phyloP scores from a whole-genome alignment of 2,888 invertebrate species.

The Sarcophaga caerulescens region DNA sequence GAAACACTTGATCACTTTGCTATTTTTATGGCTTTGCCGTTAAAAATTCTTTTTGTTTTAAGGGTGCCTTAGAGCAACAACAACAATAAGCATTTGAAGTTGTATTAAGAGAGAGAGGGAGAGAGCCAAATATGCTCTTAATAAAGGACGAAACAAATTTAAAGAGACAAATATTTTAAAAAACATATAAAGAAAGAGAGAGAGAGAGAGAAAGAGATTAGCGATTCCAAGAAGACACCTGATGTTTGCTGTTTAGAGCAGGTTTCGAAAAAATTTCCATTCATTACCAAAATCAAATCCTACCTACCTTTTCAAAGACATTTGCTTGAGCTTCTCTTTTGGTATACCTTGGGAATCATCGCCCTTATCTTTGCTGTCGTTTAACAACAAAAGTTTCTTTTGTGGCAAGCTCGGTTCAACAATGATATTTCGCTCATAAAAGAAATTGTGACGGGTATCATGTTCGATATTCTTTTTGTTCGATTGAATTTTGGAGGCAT shows the following conservation, averaged over 20 bases:
- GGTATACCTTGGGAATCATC: constrained; percentile 72
- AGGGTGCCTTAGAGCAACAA: not conserved
- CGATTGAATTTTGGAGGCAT: constrained; percentile 77
- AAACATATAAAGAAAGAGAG: not conserved
- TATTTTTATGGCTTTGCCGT: constrained; percentile 9
- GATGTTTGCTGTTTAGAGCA: constrained; percentile 23
- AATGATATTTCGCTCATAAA: constrained; percentile 75
- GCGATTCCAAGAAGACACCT: constrained; percentile 33
- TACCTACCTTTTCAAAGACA: constrained; percentile 71
- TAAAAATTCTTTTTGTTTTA: constrained; percentile 46
- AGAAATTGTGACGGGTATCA: constrained; percentile 75
- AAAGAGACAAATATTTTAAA: not conserved
- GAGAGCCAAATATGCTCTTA: constrained; percentile 19
- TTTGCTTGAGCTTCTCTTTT: constrained; percentile 70
- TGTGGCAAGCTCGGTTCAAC: constrained; percentile 72
- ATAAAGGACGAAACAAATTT: not conserved
- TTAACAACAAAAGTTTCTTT: constrained; percentile 46
- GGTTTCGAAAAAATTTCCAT: not conserved
- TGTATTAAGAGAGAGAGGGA: not conserved
- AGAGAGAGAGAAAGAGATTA: not conserved
- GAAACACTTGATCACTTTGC: not conserved
- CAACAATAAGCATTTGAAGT: constrained; percentile 30
- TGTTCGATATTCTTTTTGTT: constrained; percentile 76
- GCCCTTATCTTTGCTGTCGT: constrained; percentile 70
- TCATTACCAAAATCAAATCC: not conserved